Evolutionary conservation across 2,888 invertebrate genomes (phyloP), one percentile per base, ranked within the genome.

Genomic region (Drosophila rubida): DNA sequence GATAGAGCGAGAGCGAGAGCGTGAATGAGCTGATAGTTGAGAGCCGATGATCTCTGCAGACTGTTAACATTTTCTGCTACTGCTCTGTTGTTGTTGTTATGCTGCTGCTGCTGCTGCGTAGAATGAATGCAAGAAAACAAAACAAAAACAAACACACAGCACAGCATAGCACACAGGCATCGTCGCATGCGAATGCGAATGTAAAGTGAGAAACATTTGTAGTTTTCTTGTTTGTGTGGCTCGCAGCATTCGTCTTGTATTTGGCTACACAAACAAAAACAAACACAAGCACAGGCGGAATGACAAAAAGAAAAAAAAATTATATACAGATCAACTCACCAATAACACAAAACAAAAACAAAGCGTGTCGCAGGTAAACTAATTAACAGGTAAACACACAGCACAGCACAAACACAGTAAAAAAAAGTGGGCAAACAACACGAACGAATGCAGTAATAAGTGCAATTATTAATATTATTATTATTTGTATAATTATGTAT

Each of bases 371-470:
- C 72, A 75, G 78, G 75, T 75, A 64, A 80, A 78, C 75, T 80
- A 80, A 80, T 80, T 80, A 80, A 78, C 59, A 79, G 68, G 64
- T 78, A 78, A 78, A 78, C 78, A 78, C 78, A 78, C 64, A 54
- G 48, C 46, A 66, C 66, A 65, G 13, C 54, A 49, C 49, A 46
- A 54, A 60, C 46, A 62, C 67, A 22, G 16, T 35, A 55, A 44
- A 23, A 58, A 32, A 41, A 55, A 45, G 7, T 50, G 32, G 44
- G 45, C 53, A 73, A 72, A 73, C 57, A 72, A 54, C 68, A 68
- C 68, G 50, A 68, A 58, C 45, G 37, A 60, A 39, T 60, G 60
- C 60, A 60, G 54, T 60, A 44, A 42, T 57, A 68, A 44, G 42
- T 69, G 55, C 69, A 69, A 73, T 73, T 72, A 62, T 61, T 51